Base-by-base conservation (phyloP, 1,140 invertebrate genomes). In the Drosophila tristis region DNA sequence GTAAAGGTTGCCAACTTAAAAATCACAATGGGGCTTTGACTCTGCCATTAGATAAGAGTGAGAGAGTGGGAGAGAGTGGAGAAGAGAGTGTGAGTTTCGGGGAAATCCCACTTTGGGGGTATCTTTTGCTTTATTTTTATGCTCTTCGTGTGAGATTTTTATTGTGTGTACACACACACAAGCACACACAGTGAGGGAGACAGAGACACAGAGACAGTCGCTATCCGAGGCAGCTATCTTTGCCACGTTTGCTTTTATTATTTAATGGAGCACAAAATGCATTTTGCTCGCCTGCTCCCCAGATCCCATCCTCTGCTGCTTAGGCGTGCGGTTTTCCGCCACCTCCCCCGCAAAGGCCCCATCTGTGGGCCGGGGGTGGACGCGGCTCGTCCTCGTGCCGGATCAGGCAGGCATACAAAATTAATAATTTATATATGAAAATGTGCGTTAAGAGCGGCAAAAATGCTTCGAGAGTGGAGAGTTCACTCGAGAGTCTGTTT, bases 351-450 rank as follows among this genome's bases (percentile, higher is more conserved):
- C 42, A 51, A 45, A 35, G 61, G 50, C 29, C 43, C 25, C 47
- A 35, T 68, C 50, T 72, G 74, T 61, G 77, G 31, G 31, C 11
- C 23, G 23, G 26, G 5, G 26, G 5, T 54, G 51, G 15, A 9
- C 50, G 9, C 8, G 51, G 11, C 15, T 39, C 5, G 15, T 16
- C n/a, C 13, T 29, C 8, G 26, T 44, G 29, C 29, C 45, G 16
- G 15, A 44, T 45, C 74, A 74, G 78, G 75, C 72, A 78, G 78
- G 73, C 78, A 85, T 73, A 78, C 76, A 71, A 87, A 87, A 87
- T 89, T 89, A 87, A 87, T 87, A 87, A 89, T 89, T 89, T 89
- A 89, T 89, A 90, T 89, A 89, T 84, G 84, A 89, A 89, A 89
- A 89, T 89, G 84, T 89, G 85, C 84, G 84, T 84, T 90, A 90